Evolutionary conservation across 1,140 invertebrate genomes (phyloP).

Genomic region (Helicorthomorpha holstii): DNA sequence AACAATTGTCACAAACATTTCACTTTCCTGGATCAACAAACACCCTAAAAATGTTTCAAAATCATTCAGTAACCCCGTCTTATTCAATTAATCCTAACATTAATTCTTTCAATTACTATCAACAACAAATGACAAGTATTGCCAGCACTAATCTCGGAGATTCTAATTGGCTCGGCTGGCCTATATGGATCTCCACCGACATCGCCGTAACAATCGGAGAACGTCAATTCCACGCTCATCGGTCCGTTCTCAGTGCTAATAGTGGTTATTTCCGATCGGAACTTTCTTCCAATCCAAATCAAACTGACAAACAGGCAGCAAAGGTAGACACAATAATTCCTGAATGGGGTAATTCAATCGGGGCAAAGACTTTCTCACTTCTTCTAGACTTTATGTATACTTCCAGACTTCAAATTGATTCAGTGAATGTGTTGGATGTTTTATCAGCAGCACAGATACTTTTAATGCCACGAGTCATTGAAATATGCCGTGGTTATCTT

Average conservation of each 20-base stretch:
- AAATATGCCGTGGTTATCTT: conserved; percentile 40
- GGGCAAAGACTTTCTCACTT: conserved; percentile 36
- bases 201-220: conserved; percentile 10
- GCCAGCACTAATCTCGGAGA: too few relatives aligned
- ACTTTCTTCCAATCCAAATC: too few relatives aligned
- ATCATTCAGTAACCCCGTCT: too few relatives aligned
- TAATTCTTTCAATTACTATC: too few relatives aligned
- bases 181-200: too few relatives aligned
- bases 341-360: conserved; percentile 13
- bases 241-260: conserved; percentile 42
- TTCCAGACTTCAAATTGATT: conserved; percentile 46
- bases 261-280: conserved; percentile 48
- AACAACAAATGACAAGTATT: too few relatives aligned
- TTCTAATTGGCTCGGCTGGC: too few relatives aligned
- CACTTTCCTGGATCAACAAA: too few relatives aligned
- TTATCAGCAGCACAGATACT: conserved; percentile 50
- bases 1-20: too few relatives aligned
- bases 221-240: conserved; percentile 47
- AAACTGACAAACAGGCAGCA: neutral
- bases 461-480: conserved; percentile 53
- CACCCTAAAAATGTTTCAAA: too few relatives aligned
- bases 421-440: conserved; percentile 51
- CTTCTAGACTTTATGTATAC: conserved; percentile 60
- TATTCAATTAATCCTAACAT: too few relatives aligned
- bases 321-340: conserved; percentile 20